Base-by-base conservation (phyloP, 2,113 vertebrate species). In the Seriola quinqueradiata region DNA sequence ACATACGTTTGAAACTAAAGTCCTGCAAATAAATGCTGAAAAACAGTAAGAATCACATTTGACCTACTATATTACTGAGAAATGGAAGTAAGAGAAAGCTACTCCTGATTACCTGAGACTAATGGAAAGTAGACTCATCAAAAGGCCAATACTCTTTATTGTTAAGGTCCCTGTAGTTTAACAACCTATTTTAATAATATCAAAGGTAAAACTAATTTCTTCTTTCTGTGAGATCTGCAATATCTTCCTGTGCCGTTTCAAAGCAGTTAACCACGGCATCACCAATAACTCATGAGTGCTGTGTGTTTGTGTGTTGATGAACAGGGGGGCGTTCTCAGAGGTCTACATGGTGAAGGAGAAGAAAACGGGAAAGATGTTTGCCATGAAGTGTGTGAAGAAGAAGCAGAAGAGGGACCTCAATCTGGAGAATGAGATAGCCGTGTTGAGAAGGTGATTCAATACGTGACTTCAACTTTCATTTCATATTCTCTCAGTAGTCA, bases 341-440 rank as follows among this genome's bases (percentile, higher is more conserved):
- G 98, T 99, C 8, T 99, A 95, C 95, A 96, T 99, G 87, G 98
- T 99, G 90, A 98, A 97, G 84, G 97, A 99, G 81, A 96, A 95
- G 75, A 95, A 96, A 88, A 97, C 98, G 0, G 97, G 97, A 1
- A 96, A 98, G 82, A 92, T 93, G 70, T 98, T 96, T 32, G 98
- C 98, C 55, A 94, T 99, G 90, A 99, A 99, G 79, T 99, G 98
- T 83, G 96, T 99, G 92, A 99, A 99, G 94, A 99, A 98, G 92
- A 97, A 97, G 12, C 96, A 92, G 82, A 96, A 95, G 64, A 88
- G 91, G 36, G 97, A 98, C 40, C 91, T 96, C 75, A 97, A 95
- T 73, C 91, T 99, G 91, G 98, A 99, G 91, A 99, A 99, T 0
- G 98, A 99, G 94, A 99, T 99, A 1, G 93, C 96, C 0, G 98